phyloP scores from a whole-genome alignment of 2,113 vertebrate species.

The Ptilorrhoa leucosticta region DNA sequence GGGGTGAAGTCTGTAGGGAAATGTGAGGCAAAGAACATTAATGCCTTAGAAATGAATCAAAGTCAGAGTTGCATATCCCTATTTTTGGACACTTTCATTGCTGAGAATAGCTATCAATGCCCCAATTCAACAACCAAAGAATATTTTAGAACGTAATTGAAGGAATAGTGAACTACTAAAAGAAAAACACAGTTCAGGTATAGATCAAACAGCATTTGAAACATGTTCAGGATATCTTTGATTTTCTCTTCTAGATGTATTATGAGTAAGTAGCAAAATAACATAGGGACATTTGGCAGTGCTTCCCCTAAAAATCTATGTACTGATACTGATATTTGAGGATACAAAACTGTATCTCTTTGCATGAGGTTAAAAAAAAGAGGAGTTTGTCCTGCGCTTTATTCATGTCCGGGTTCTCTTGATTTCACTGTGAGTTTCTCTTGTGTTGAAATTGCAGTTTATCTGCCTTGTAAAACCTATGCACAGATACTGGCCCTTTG shows the following conservation, averaged over 20 bases:
- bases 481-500: neutral
- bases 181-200: neutral
- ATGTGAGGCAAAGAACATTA: neutral
- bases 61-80: neutral
- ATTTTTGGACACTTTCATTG: neutral
- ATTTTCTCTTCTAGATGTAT: neutral
- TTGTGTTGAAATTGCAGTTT: neutral
- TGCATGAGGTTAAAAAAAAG: neutral
- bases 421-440: neutral
- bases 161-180: neutral
- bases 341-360: neutral
- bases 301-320: neutral
- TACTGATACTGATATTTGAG: neutral
- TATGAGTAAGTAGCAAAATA: neutral
- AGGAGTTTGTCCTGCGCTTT: neutral
- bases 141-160: neutral
- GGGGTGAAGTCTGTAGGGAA: neutral
- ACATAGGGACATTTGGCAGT: neutral
- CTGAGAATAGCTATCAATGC: neutral
- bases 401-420: neutral
- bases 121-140: neutral
- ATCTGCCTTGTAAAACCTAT: neutral
- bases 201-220: neutral
- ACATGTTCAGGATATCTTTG: neutral
- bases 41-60: neutral